These are phyloP conservation scores for Perizoma flavofasciatum DNA, from an alignment of 2,888 invertebrate species.

Conservation along the genomic window DNA sequence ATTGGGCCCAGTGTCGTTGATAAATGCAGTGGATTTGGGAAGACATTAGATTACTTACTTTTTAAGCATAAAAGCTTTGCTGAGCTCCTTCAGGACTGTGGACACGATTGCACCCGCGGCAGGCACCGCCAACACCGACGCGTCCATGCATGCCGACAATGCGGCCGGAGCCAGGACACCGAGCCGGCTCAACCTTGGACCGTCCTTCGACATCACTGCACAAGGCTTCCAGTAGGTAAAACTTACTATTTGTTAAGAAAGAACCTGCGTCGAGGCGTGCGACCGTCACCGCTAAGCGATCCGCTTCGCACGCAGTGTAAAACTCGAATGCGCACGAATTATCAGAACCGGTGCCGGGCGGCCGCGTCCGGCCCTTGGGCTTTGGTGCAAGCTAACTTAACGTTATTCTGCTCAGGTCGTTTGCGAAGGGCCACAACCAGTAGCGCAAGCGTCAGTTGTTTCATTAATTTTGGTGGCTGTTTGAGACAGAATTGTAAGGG, in stretches of 20 bases:
- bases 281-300: constrained; percentile 75
- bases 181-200: constrained; percentile 64
- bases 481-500: constrained; percentile 2
- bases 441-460: constrained; percentile 8
- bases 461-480: constrained; percentile 2
- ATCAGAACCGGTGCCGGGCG: neutral
- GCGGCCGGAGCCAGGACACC: constrained; percentile 77
- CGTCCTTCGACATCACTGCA: constrained; percentile 68
- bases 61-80: constrained; percentile 79
- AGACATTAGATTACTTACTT: constrained; percentile 57
- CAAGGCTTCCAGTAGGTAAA: constrained; percentile 19
- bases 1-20: no score
- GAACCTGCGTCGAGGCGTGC: constrained; percentile 48
- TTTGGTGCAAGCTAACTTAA: constrained; percentile 20
- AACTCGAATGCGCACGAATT: constrained; percentile 58
- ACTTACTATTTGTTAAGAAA: constrained; percentile 1
- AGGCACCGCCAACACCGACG: constrained; percentile 76
- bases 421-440: constrained; percentile 16
- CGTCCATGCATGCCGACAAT: constrained; percentile 75
- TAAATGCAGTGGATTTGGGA: neutral
- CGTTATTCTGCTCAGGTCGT: constrained; percentile 8
- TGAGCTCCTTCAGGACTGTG: constrained; percentile 76
- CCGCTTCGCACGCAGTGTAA: constrained; percentile 73
- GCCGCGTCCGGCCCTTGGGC: constrained; percentile 29
- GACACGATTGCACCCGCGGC: constrained; percentile 78